These are phyloP conservation scores for Bellardia bayeri DNA, from an alignment of 2,888 invertebrate species.

Conservation along the genomic window DNA sequence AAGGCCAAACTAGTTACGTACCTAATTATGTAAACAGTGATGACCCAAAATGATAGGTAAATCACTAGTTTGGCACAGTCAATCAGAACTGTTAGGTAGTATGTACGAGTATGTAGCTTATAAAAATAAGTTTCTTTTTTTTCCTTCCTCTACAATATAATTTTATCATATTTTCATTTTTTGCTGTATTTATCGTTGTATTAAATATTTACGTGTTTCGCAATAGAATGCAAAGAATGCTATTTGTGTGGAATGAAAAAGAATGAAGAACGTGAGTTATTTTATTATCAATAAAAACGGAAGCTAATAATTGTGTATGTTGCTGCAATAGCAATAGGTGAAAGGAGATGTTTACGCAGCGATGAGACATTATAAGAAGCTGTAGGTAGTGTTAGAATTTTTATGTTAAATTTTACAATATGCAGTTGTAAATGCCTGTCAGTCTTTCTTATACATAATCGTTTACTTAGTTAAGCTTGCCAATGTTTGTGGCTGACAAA, in stretches of 20 bases:
- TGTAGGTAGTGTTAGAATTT: background rate
- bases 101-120: conserved; percentile 5
- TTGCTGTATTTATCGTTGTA: conserved; percentile 33
- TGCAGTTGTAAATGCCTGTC: conserved; percentile 52
- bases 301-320: conserved; percentile 69
- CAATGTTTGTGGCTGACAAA: conserved; percentile 20
- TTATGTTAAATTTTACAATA: conserved; percentile 18
- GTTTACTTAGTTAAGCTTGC: conserved; percentile 27
- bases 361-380: background rate
- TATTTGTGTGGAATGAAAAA: conserved; percentile 21
- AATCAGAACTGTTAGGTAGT: no score
- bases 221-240: conserved; percentile 41
- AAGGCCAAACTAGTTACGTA: no score
- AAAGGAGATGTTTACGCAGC: conserved; percentile 28
- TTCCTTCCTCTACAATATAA: conserved; percentile 29
- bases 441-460: conserved; percentile 39
- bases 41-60: no score
- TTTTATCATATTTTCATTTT: conserved; percentile 39
- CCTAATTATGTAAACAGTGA: no score
- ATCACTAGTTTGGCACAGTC: no score
- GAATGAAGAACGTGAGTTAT: conserved; percentile 60
- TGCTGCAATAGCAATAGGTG: conserved; percentile 29
- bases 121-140: conserved; percentile 20
- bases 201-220: conserved; percentile 70
- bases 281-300: conserved; percentile 65